Evolutionary conservation across 2,797 vertebrate genomes (phyloP), one percentile per base, ranked within the genome.

Genomic region (Salmo trutta): DNA sequence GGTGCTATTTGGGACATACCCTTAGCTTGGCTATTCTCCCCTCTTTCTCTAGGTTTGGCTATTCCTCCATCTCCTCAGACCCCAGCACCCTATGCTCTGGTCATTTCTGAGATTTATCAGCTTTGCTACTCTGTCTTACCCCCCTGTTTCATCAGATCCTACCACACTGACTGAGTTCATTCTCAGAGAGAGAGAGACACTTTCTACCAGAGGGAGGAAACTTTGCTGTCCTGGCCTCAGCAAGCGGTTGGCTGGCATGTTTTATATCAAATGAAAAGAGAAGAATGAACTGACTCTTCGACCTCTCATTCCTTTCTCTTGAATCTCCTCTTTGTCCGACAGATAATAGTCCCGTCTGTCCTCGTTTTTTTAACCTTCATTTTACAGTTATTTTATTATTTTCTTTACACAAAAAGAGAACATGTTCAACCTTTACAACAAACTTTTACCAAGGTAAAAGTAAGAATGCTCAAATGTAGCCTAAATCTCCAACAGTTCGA

Each of bases 61-160:
- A 52, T 17, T 53, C 75, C 74, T 78, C 72, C 4, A 16, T 78
- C 77, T 75, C 81, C 75, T 52, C 78, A 54, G 56, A 47, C 14
- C 16, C 29, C 67, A 27, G 65, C 8, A 3, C 65, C 75, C 69
- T 69, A 64, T 64, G 64, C 81, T 73, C 81, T 83, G 62, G 73
- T 81, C 79, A 79, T 80, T 69, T 79, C 74, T 74, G 69, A 62
- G 53, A 79, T 77, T 66, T 79, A 78, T 75, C 78, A 59, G 76
- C 78, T 78, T 73, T 66, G 59, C 75, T 79, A 73, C 62, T 5
- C 1, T 59, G 56, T n/a, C 7, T 6, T 59, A 21, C 53, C 56
- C 24, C 24, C 54, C 3, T 52, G 14, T 64, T 72, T 71, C 41
- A 21, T 52, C 24, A 24, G 66, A 27, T 53, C 16, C 53, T 73